Base-by-base conservation (phyloP, 2,797 vertebrate species). In the Centroberyx gerrardi region DNA sequence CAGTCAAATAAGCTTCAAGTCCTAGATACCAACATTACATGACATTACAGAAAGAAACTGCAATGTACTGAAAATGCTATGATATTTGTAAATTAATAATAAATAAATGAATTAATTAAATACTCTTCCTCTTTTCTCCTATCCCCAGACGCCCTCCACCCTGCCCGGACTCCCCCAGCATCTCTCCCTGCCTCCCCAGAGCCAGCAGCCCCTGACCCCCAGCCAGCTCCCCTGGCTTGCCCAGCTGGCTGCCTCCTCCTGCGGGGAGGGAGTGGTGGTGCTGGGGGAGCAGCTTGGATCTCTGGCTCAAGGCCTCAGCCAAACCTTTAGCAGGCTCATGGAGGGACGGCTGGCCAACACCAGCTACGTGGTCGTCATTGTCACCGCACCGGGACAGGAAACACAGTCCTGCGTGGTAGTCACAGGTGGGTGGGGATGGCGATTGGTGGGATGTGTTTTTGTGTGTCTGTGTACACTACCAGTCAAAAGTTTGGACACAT, bases 161-260 rank as follows among this genome's bases (percentile, higher is more conserved):
- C 5, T 95, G n/a, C 84, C 94, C 0, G 93, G 93, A 22, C 79
- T 94, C n/a, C 84, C 91, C 54, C 92, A 87, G 49, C 87, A 89
- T 72, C 78, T 93, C 17, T 80, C 89, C 29, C 73, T 92, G 56
- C 84, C 86, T 62, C 85, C 84, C 15, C 92, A 89, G 33, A 92
- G 89, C 62, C 95, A 96, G 62, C 94, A 93, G 65, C 92, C 96
- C 0, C 95, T 99, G 80, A 97, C 96, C 3, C 94, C 97, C 0
- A 95, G 95, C 13, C 98, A 99, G 92, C 96, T 99, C 3, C 97
- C 98, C 58, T 99, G 98, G 98, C 93, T 99, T 40, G 97, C 98
- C 0, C 96, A 97, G 69, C 92, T 99, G 33, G 98, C 98, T 1
- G 97, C 97, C 2, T 98, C 97, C 12, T 99, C 98, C 69, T 97